Evolutionary conservation across 2,797 vertebrate genomes (phyloP).

Genomic region (Xenopus petersii): DNA sequence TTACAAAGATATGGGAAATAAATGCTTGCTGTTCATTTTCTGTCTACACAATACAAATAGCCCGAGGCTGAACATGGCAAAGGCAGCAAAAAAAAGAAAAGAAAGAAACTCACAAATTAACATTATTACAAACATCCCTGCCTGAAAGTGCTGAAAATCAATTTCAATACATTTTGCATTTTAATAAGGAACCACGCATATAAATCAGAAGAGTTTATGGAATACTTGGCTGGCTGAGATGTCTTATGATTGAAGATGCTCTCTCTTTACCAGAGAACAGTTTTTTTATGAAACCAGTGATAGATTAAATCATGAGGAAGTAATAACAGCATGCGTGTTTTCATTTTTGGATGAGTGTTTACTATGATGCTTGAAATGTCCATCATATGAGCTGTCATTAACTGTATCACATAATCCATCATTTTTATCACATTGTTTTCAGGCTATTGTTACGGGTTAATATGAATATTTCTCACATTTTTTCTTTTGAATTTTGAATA

Average conservation of each 20-base stretch:
- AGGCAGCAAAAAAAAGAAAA: conserved; percentile 52
- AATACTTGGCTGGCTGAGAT: conserved; percentile 56
- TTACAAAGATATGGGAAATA: conserved; percentile 74
- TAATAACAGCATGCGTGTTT: conserved; percentile 34
- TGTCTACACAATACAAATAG: conserved; percentile 75
- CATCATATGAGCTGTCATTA: background rate
- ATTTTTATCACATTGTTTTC: too few relatives aligned
- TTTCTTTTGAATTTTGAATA: too few relatives aligned
- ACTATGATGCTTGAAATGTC: background rate
- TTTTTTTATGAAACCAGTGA: conserved; percentile 57
- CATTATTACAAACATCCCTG: conserved; percentile 69
- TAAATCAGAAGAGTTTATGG: conserved; percentile 65
- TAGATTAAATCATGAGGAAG: conserved; percentile 62
- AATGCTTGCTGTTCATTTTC: conserved; percentile 74
- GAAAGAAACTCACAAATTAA: conserved; percentile 69
- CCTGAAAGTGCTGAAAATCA: conserved; percentile 70
- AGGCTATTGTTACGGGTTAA: too few relatives aligned
- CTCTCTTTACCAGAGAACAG: conserved; percentile 58
- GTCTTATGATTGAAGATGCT: conserved; percentile 60
- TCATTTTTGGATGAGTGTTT: background rate
- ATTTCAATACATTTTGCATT: conserved; percentile 73
- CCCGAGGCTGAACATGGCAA: conserved; percentile 64
- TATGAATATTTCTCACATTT: too few relatives aligned
- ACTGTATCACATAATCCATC: too few relatives aligned
- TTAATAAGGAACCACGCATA: conserved; percentile 68